A percentile compares a stretch with the other conserved stretches of the same genome.
Conservation (phyloP, 2,113 vertebrate genomes). For the Rhinolophus ferrumequinum region DNA sequence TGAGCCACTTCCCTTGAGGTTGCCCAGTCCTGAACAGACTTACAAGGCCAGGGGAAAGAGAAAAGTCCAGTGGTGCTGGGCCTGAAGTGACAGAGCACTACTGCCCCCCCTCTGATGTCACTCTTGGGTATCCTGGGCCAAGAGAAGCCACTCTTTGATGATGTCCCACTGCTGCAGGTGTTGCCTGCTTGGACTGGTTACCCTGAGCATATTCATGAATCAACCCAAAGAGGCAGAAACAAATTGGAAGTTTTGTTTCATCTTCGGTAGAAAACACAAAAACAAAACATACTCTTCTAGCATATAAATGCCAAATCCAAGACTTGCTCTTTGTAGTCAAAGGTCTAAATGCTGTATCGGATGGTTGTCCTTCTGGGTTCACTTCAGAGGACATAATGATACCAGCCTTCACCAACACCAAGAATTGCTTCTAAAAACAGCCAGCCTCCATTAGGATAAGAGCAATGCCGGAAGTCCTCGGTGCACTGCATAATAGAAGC, state of each 20-base stretch:
- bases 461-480: conserved; percentile 51
- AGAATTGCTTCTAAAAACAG: conserved; percentile 65
- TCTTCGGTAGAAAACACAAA: not conserved
- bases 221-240: conserved; percentile 12
- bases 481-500: conserved; percentile 47
- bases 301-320: conserved; percentile 30
- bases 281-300: not conserved
- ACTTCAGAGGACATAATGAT: conserved; percentile 31
- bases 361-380: conserved; percentile 27
- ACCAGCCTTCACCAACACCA: conserved; percentile 30
- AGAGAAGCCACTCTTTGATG: not conserved
- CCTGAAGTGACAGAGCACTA: not conserved
- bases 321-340: not conserved
- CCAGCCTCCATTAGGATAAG: conserved; percentile 13
- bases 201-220: not conserved
- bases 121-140: not conserved
- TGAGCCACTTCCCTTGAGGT: not conserved
- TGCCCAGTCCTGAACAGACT: not conserved
- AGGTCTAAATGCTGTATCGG: not conserved
- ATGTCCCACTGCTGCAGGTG: not conserved
- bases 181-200: not conserved
- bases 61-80: not conserved
- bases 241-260: conserved; percentile 50
- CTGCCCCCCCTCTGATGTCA: not conserved
- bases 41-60: not conserved